Conservation (phyloP, 2,113 vertebrate genomes). For the Sylvietta virens region DNA sequence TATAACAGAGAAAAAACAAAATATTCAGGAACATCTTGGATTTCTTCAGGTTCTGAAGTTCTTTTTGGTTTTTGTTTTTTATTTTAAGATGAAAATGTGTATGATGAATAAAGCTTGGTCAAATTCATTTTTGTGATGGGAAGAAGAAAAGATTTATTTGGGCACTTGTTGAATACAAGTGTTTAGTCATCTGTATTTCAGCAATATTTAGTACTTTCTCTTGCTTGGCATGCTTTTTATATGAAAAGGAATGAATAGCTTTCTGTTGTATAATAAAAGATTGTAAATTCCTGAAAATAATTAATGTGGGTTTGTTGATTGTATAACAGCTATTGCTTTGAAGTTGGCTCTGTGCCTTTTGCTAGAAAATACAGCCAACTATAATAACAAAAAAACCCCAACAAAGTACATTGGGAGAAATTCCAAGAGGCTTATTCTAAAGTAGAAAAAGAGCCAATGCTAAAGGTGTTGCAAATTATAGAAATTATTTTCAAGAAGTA, state of each 20-base stretch:
- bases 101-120: not conserved
- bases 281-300: not conserved
- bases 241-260: not conserved
- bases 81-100: not conserved
- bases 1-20: constrained; percentile 92
- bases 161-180: not conserved
- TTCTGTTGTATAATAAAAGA: not conserved
- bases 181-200: not conserved
- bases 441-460: not conserved
- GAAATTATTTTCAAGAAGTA: not conserved
- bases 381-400: not conserved
- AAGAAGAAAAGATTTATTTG: not conserved
- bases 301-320: not conserved
- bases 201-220: not conserved
- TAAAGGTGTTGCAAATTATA: not conserved
- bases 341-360: not conserved
- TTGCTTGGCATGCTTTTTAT: not conserved
- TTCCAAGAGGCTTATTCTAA: not conserved
- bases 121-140: not conserved
- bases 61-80: not conserved
- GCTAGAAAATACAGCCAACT: not conserved
- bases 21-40: constrained; percentile 93
- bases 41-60: constrained; percentile 88
- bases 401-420: not conserved
- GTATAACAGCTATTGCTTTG: not conserved